phyloP scores from a whole-genome alignment of 2,797 vertebrate species.

The Sebastes vulpes region DNA sequence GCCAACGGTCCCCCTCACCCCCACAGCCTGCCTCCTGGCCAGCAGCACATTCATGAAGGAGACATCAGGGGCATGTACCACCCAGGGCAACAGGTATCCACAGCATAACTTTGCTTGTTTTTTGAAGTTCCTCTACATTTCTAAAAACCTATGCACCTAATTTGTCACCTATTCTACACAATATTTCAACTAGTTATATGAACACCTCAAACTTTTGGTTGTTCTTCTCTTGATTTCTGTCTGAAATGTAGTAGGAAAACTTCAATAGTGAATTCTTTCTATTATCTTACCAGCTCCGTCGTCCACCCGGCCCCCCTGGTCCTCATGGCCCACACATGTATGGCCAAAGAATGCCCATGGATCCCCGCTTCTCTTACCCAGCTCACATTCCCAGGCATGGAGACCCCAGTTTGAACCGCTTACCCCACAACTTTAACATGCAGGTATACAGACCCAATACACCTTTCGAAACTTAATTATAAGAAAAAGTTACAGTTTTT shows the following conservation, averaged over 20 bases:
- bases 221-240: background rate
- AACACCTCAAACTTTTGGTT: background rate
- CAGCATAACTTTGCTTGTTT: background rate
- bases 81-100: slow-evolving; percentile 80
- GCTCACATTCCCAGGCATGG: slow-evolving; percentile 88
- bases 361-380: slow-evolving; percentile 85
- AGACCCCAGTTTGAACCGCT: slow-evolving; percentile 84
- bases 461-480: background rate
- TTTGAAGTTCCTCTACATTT: background rate
- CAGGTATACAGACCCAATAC: slow-evolving; percentile 84
- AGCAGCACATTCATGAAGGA: slow-evolving; percentile 76
- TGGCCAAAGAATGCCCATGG: slow-evolving; percentile 86
- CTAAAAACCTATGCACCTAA: background rate
- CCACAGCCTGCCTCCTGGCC: slow-evolving; percentile 73
- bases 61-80: slow-evolving; percentile 79
- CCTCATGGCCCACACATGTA: slow-evolving; percentile 86
- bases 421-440: slow-evolving; percentile 87
- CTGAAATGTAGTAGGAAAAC: background rate
- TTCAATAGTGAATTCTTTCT: background rate
- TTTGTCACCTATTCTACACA: background rate
- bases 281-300: slow-evolving; percentile 67
- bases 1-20: slow-evolving; percentile 77
- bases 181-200: background rate
- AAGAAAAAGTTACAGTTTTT: background rate
- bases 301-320: slow-evolving; percentile 78